Base-by-base conservation (phyloP, 2,888 invertebrate genomes). In the Apodemia zela region DNA sequence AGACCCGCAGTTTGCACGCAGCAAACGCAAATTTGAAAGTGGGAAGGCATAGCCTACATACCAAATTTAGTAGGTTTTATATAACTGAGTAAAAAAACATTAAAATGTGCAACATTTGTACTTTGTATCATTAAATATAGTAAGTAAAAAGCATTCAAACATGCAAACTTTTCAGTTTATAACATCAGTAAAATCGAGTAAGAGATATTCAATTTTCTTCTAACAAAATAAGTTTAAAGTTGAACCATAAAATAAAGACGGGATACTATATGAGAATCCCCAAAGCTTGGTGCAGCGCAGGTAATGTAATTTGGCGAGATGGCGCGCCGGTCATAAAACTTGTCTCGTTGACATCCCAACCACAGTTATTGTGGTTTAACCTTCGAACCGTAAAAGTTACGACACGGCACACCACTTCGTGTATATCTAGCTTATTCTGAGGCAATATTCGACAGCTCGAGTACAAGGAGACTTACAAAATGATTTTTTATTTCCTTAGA, bases 311-410 rank as follows among this genome's bases (percentile, higher is more conserved):
- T 59, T 58, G 45, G 42, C 62, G 25, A 51, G 51, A 51, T 51
- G 51, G 25, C 18, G 35, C 51, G 38, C 61, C 5, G 51, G 51
- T 21, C 58, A 59, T 62, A 62, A 58, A 62, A 59, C 63, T 33
- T 18, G 63, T 25, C 57, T 45, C 61, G 61, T 61, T 47, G 61
- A 49, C 57, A 59, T 49, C 63, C 33, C 47, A 35, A 25, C 42
- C n/a, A 47, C 62, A 60, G 64, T 63, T 63, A 63, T 63, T 60
- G 51, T 45, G 61, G 66, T 64, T 61, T 61, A 66, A 66, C 63
- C 64, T 60, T 60, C 58, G 61, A 58, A 59, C 64, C 65, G 64
- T 68, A 69, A 69, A 69, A 65, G 68, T 69, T 69, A 69, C 69
- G 68, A 68, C 57, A 60, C 29, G 45, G 29, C 11, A 35, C 35